Base-by-base conservation (phyloP, 30 jellyfish, hydroid and myxozoan species). In the Turritopsis dohrnii region DNA sequence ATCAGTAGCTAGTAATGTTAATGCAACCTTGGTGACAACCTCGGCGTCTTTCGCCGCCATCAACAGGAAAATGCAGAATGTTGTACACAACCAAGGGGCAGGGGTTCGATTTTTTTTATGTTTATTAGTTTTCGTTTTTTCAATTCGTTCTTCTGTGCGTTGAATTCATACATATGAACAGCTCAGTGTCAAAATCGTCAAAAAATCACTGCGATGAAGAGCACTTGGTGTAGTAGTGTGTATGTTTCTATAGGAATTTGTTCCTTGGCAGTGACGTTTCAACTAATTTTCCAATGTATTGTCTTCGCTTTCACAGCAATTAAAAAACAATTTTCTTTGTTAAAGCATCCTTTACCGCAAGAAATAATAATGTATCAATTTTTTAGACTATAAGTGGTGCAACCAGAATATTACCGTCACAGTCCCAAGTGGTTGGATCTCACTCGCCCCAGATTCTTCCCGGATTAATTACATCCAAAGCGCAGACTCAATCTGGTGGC, bases 1-100 rank as follows among this genome's bases (percentile, higher is more conserved):
- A 8, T 52, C 90, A 52, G 87, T 23, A 21, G 80, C 54, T 52
- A 21, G 23, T 24, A 80, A 31, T 8, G 81, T 26, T 1, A 80
- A n/a, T 65, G 81, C 65, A 13, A 28, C 28, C 1, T 85, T 84
- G 41, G 81, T 77, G 65, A 76, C 96, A n/a, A 31, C 97, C 26
- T 79, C 97, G 30, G 85, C 97, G 27, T 77, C 92, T 29, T 80
- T 84, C 72, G 91, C 97, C 28, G 95, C 94, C 52, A 86, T 66
- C 77, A 90, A 86, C 28, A 25, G 94, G 28, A 79, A 86, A 29
- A 53, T 80, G 87, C 87, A 80, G 79, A 80, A 80, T 76, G 65
- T 80, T 29, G 79, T 28, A 24, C 87, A 80, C 54, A 60, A 52
- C 60, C 60, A 41, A 41, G 13, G 9, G 60, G 9, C 60, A 41